Conservation (phyloP, 2,113 vertebrate genomes). For the Macquaria australasica region DNA sequence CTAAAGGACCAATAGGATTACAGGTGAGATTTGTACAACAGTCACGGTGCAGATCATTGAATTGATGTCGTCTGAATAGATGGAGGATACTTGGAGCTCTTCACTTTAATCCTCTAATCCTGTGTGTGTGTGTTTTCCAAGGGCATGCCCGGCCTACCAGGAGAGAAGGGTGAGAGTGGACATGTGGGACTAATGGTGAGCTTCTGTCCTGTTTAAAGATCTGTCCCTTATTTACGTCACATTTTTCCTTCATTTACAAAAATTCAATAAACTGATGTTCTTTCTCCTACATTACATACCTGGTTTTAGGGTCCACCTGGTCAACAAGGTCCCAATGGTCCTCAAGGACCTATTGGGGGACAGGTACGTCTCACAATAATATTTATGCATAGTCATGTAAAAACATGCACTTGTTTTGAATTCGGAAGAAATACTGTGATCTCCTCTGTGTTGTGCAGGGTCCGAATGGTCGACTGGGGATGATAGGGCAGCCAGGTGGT, state of each 20-base stretch:
- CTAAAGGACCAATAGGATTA: conserved; percentile 83
- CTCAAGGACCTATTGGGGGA: conserved; percentile 92
- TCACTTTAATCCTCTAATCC: conserved; percentile 6
- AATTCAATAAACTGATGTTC: not conserved
- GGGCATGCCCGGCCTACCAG: conserved; percentile 86
- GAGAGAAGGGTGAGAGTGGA: conserved; percentile 86
- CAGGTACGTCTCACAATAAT: conserved; percentile 67
- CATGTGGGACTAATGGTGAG: conserved; percentile 82
- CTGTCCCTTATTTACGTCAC: not conserved
- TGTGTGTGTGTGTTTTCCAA: conserved; percentile 45
- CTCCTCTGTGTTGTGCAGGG: conserved; percentile 68
- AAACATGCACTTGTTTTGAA: not conserved
- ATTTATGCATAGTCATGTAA: not conserved
- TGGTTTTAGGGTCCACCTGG: conserved; percentile 82
- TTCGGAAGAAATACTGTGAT: not conserved
- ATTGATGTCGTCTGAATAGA: not conserved
- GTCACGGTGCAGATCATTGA: not conserved
- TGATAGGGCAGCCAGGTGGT: conserved; percentile 90
- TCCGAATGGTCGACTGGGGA: conserved; percentile 77
- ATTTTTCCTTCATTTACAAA: not conserved
- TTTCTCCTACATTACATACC: not conserved
- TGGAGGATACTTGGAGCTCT: not conserved
- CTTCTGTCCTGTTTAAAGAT: not conserved
- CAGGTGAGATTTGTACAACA: conserved; percentile 74
- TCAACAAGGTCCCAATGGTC: conserved; percentile 84